phyloP scores from a whole-genome alignment of 2,797 vertebrate species.

The Alauda arvensis region DNA sequence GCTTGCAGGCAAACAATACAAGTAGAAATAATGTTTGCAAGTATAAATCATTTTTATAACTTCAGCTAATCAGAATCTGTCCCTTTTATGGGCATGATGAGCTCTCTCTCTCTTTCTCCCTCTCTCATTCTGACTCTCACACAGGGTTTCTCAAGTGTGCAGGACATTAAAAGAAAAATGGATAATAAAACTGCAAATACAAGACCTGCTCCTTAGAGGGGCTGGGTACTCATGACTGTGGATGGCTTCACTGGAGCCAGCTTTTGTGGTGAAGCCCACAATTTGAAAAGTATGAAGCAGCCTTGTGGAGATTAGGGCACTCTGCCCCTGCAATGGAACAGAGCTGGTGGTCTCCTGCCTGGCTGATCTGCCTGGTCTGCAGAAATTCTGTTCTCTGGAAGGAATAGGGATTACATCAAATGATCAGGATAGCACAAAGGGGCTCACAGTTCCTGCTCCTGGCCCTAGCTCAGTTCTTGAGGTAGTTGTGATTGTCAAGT shows the following conservation, averaged over 20 bases:
- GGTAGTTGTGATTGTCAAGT: neutral
- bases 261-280: neutral
- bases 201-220: conserved; percentile 35
- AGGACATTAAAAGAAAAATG: conserved; percentile 70
- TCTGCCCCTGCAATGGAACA: neutral
- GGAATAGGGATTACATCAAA: neutral
- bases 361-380: neutral
- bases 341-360: neutral
- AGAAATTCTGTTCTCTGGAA: neutral
- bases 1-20: conserved; percentile 67
- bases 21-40: conserved; percentile 71
- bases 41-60: conserved; percentile 73
- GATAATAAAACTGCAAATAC: conserved; percentile 70
- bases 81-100: conserved; percentile 64
- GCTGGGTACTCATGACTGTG: neutral
- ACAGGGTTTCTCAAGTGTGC: conserved; percentile 69
- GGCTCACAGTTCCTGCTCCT: neutral
- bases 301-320: neutral
- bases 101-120: conserved; percentile 4
- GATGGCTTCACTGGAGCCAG: neutral
- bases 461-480: neutral
- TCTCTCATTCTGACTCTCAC: conserved; percentile 55
- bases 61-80: conserved; percentile 71
- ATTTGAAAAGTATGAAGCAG: neutral
- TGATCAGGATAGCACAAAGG: neutral